Base-by-base conservation (phyloP, 2,888 invertebrate genomes). In the Tenthredo scrophulariae region DNA sequence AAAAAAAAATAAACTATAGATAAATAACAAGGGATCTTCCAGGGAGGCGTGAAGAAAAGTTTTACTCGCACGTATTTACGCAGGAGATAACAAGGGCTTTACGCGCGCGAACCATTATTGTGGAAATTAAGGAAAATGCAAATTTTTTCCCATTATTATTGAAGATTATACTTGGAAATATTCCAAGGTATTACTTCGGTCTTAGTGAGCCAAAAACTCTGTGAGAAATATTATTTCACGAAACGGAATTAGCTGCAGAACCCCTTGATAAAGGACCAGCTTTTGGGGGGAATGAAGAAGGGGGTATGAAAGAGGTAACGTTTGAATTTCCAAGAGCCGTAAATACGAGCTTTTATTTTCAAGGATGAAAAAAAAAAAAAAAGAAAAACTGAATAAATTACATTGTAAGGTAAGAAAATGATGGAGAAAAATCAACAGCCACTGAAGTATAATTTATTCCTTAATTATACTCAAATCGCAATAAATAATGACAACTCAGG, bases 121-220 rank as follows among this genome's bases (percentile, higher is more conserved):
- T 89, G 89, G 85, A 89, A 90, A 90, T 89, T 88, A 90, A 88
- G 89, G 87, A 84, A 90, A 88, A 90, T 90, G 90, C 86, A 89
- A 90, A 90, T 91, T 86, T 87, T 87, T 87, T 86, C 86, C 87
- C 88, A 91, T 91, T 90, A 90, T 89, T 90, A 91, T 90, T 84
- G 85, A 84, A 88, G 85, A 88, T 89, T 89, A 83, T 83, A 83
- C 83, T 83, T 83, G 83, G 83, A 67, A 67, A 83, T 83, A 83
- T 67, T 33, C 37, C 43, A 9, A 33, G 37, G 50, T 77, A 77
- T 26, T 33, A 26, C 2, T 29, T 22, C 33, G 33, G 77, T 43
- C 18, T 29, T 6, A 50, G 6, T 15, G 15, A 37, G 26, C 18
- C 6, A 13, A 70, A 70, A 70, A 70, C 70, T 70, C 72, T 18